Evolutionary conservation across 2,888 invertebrate genomes (phyloP).

Genomic region (Eristalis arbustorum): DNA sequence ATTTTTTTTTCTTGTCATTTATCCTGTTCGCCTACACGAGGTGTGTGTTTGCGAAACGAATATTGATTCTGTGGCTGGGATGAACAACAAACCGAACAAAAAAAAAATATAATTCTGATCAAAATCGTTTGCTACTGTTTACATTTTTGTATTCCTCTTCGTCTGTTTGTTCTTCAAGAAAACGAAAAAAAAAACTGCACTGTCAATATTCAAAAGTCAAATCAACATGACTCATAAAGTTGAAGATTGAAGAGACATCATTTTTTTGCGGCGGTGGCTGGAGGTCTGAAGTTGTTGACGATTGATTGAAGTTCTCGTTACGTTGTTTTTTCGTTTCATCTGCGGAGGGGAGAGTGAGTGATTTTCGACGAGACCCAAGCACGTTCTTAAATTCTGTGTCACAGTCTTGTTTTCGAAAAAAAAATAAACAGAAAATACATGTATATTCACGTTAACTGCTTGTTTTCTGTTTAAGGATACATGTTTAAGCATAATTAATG

Average conservation of each 20-base stretch:
- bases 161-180: neutral
- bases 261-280: neutral
- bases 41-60: conserved; percentile 28
- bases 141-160: conserved; percentile 26
- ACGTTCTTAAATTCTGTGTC: neutral
- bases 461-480: neutral
- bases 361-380: neutral
- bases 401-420: neutral
- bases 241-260: neutral
- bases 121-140: conserved; percentile 36
- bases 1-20: conserved; percentile 43
- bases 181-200: neutral
- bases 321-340: too few relatives aligned
- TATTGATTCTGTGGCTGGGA: conserved; percentile 13
- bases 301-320: neutral
- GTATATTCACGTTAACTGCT: neutral
- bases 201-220: conserved; percentile 32
- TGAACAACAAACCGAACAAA: neutral
- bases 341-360: neutral
- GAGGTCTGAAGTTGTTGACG: neutral
- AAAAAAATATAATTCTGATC: conserved; percentile 2
- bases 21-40: conserved; percentile 54
- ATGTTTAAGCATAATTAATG: neutral
- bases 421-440: neutral
- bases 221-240: conserved; percentile 37